A percentile compares a stretch with the other conserved stretches of the same genome.
phyloP scores from a whole-genome alignment of 1,140 invertebrate genomes.

The Coptotermes formosanus region DNA sequence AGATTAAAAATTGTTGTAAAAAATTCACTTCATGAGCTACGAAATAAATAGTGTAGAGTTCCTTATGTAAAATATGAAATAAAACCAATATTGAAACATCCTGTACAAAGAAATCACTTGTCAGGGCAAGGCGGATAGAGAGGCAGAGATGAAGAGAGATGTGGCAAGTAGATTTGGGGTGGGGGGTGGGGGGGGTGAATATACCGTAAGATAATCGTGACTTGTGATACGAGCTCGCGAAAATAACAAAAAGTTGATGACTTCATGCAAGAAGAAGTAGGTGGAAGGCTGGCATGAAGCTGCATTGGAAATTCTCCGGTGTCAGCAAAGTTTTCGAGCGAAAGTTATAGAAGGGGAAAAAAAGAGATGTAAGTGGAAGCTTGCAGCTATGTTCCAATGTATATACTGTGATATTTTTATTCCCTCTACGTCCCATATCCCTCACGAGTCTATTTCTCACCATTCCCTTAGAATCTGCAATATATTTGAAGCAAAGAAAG shows the following conservation, averaged over 20 bases:
- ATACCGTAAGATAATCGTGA: constrained; percentile 12
- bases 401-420: not conserved
- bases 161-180: not conserved
- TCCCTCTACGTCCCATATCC: not conserved
- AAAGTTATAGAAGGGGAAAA: constrained; percentile 16
- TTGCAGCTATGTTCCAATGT: not conserved
- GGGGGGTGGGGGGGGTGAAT: not conserved
- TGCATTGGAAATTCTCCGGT: constrained; percentile 10
- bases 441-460: not conserved
- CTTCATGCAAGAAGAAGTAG: constrained; percentile 18
- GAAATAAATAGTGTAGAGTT: too few relatives aligned
- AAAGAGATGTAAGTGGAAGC: not conserved
- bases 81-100: not conserved
- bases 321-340: constrained; percentile 9
- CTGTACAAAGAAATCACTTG: not conserved
- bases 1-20: too few relatives aligned
- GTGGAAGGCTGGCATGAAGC: not conserved
- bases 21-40: too few relatives aligned
- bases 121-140: not conserved
- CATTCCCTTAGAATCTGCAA: not conserved
- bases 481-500: not conserved
- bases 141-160: not conserved
- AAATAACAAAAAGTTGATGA: constrained; percentile 19
- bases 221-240: constrained; percentile 17
- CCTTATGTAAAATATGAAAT: too few relatives aligned